Evolutionary conservation across 2,888 invertebrate genomes (phyloP).

Genomic region (Dryocosmus kuriphilus): DNA sequence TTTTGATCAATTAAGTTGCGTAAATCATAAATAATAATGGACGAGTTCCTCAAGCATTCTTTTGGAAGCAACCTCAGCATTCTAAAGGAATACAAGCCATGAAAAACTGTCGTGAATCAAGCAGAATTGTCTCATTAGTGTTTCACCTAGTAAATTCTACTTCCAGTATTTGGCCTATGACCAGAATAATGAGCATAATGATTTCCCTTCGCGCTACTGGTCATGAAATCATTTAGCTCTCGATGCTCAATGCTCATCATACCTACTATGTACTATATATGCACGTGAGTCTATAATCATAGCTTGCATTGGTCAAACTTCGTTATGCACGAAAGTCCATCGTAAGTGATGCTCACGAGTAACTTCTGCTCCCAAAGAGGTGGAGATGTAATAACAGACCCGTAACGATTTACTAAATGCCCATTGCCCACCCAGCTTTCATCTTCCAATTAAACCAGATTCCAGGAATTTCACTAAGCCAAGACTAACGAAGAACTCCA

Average conservation of each 20-base stretch:
- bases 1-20: background rate
- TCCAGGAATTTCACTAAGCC: background rate
- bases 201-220: conserved; percentile 39
- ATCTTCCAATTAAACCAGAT: conserved; percentile 33
- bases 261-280: too few relatives aligned
- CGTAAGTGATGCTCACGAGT: conserved; percentile 23
- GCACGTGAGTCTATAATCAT: conserved; percentile 37
- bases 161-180: conserved; percentile 37
- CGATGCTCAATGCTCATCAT: conserved; percentile 37
- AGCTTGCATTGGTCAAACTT: conserved; percentile 35
- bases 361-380: conserved; percentile 15
- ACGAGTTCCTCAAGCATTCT: conserved; percentile 11
- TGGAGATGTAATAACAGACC: conserved; percentile 31
- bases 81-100: background rate
- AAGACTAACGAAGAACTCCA: background rate
- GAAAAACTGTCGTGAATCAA: conserved; percentile 19
- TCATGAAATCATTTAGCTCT: conserved; percentile 38
- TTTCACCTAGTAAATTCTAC: conserved; percentile 29
- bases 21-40: conserved; percentile 22
- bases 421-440: conserved; percentile 28
- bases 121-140: conserved; percentile 34
- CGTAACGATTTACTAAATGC: conserved; percentile 33
- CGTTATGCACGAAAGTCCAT: conserved; percentile 36
- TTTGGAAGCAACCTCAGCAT: background rate
- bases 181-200: conserved; percentile 33